phyloP scores from a whole-genome alignment of 2,888 invertebrate genomes.

The Abrostola tripartita region DNA sequence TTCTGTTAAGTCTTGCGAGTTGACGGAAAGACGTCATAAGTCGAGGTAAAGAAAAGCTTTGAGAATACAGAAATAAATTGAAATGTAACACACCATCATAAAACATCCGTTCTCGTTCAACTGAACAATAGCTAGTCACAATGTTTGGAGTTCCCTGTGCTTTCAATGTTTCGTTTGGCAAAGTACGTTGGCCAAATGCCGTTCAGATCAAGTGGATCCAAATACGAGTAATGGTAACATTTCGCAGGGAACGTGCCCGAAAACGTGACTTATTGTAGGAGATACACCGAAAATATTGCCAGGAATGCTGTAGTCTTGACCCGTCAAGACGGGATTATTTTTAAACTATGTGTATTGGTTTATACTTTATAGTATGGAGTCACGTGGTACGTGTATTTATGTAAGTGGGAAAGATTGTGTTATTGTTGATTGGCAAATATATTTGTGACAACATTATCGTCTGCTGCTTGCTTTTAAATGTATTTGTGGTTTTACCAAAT shows the following conservation, averaged over 20 bases:
- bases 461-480: too few relatives aligned
- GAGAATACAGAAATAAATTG: conserved; percentile 4
- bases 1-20: too few relatives aligned
- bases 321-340: conserved; percentile 34
- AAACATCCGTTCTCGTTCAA: neutral
- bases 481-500: too few relatives aligned
- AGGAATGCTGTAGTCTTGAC: conserved; percentile 35
- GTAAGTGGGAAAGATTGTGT: neutral
- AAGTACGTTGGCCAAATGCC: conserved; percentile 51
- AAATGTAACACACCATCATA: neutral
- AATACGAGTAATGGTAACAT: conserved; percentile 11
- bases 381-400: neutral
- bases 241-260: conserved; percentile 18
- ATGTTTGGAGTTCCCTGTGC: conserved; percentile 7
- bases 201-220: conserved; percentile 32
- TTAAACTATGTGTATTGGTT: conserved; percentile 27
- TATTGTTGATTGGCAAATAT: neutral
- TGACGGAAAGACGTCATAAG: too few relatives aligned
- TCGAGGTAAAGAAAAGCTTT: conserved; percentile 1
- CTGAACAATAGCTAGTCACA: neutral
- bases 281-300: conserved; percentile 43
- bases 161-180: conserved; percentile 47
- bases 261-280: conserved; percentile 44
- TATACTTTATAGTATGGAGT: too few relatives aligned
- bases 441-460: too few relatives aligned